Evolutionary conservation across 2,797 vertebrate species (phyloP).

Genomic region (Poecilia velifera): DNA sequence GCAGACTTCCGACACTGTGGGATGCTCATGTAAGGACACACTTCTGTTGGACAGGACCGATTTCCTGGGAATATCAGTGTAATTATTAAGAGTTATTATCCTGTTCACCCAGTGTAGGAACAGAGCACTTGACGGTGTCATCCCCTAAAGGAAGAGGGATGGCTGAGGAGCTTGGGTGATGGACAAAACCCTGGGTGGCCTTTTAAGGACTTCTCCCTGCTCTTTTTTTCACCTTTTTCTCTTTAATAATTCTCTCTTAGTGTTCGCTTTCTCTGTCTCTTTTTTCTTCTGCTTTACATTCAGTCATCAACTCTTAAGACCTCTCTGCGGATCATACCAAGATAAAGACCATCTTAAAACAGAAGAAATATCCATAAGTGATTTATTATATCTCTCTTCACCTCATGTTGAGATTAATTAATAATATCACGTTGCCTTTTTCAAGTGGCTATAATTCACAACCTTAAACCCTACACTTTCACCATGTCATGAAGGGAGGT

Average conservation of each 20-base stretch:
- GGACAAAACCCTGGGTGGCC: conserved; percentile 75
- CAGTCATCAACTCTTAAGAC: conserved; percentile 48
- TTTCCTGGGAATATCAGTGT: conserved; percentile 78
- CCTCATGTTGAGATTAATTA: conserved; percentile 79
- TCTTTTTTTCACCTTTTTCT: conserved; percentile 50
- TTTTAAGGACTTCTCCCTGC: conserved; percentile 62
- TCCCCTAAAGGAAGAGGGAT: conserved; percentile 78
- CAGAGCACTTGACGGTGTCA: conserved; percentile 79
- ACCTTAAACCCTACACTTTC: conserved; percentile 74
- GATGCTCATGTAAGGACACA: conserved; percentile 56
- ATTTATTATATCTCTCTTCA: conserved; percentile 75
- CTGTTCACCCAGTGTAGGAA: conserved; percentile 74
- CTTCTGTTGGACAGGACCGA: conserved; percentile 62
- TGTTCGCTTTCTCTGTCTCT: conserved; percentile 53
- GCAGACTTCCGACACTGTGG: conserved; percentile 44
- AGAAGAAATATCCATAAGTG: conserved; percentile 74
- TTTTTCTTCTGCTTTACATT: conserved; percentile 57
- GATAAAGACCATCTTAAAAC: conserved; percentile 66
- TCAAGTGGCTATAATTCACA: conserved; percentile 74
- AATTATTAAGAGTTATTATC: conserved; percentile 84
- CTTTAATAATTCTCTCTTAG: conserved; percentile 55
- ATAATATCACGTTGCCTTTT: conserved; percentile 73
- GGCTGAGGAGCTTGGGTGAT: conserved; percentile 72
- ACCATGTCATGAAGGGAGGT: conserved; percentile 59
- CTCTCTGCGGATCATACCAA: conserved; percentile 57